A percentile compares a stretch with the other conserved stretches of the same genome.
These are phyloP conservation scores for Triops longicaudatus DNA, from an alignment of 1,140 invertebrate genomes.

Conservation along the genomic window DNA sequence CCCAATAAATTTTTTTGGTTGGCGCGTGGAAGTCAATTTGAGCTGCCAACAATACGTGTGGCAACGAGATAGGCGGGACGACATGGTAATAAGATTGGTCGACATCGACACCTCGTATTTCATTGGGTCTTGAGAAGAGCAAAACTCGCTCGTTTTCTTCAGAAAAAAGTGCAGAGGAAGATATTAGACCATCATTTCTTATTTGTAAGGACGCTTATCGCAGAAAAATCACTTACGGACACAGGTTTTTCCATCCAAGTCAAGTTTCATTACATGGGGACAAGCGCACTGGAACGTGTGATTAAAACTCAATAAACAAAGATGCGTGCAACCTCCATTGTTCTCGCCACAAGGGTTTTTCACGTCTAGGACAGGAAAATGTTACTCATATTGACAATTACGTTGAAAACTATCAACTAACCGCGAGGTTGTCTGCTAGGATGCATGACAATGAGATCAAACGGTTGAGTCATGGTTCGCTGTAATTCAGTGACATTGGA, in stretches of 20 bases:
- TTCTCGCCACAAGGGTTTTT: constrained; percentile 48
- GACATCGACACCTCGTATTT: constrained; percentile 74
- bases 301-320: constrained; percentile 54
- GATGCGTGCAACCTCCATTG: constrained; percentile 54
- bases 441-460: constrained; percentile 58
- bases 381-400: not conserved
- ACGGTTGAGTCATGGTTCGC: constrained; percentile 53
- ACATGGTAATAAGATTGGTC: constrained; percentile 62
- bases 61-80: constrained; percentile 53
- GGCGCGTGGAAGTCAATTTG: constrained; percentile 59
- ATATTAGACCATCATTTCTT: too few relatives aligned
- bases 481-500: constrained; percentile 49
- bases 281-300: constrained; percentile 58
- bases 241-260: constrained; percentile 54
- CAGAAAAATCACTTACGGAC: constrained; percentile 51
- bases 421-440: constrained; percentile 49
- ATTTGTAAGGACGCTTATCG: too few relatives aligned
- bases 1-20: constrained; percentile 65
- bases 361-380: constrained; percentile 36
- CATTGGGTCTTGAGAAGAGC: constrained; percentile 60
- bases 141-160: constrained; percentile 65
- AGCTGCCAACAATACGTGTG: constrained; percentile 49
- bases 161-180: constrained; percentile 34
- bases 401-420: constrained; percentile 33
- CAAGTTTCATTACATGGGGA: constrained; percentile 66